Conservation (phyloP, 2,888 invertebrate genomes). For the Leucophenga maculata region DNA sequence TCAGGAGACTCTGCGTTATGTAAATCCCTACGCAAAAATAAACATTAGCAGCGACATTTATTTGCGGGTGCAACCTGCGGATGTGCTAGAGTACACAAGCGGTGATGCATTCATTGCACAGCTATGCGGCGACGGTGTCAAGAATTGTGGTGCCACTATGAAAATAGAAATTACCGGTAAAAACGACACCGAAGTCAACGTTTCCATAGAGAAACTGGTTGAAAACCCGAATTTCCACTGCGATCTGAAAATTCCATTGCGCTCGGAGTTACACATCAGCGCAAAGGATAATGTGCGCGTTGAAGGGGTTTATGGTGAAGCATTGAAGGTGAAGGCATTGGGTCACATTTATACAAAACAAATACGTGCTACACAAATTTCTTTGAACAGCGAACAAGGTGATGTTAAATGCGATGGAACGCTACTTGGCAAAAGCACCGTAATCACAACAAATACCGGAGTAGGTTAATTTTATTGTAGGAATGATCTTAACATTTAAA, state of each 20-base stretch:
- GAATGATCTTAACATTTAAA: background rate
- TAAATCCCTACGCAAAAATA: slow-evolving; percentile 56
- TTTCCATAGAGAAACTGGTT: slow-evolving; percentile 45
- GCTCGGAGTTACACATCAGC: slow-evolving; percentile 59
- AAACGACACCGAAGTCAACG: slow-evolving; percentile 39
- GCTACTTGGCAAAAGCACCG: slow-evolving; percentile 59
- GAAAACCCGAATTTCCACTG: slow-evolving; percentile 48
- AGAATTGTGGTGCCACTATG: slow-evolving; percentile 53
- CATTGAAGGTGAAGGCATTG: slow-evolving; percentile 51
- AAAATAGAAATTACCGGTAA: slow-evolving; percentile 46
- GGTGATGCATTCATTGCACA: slow-evolving; percentile 62
- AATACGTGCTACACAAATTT: slow-evolving; percentile 57
- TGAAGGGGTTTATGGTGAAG: slow-evolving; percentile 59
- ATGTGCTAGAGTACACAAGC: slow-evolving; percentile 57
- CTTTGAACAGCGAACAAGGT: slow-evolving; percentile 58
- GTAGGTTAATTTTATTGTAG: slow-evolving; percentile 32
- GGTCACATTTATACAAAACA: slow-evolving; percentile 61
- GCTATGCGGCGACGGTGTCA: slow-evolving; percentile 51
- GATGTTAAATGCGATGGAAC: slow-evolving; percentile 63
- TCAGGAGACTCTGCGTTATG: slow-evolving; percentile 58
- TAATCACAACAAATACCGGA: slow-evolving; percentile 54
- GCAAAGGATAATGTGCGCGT: slow-evolving; percentile 53
- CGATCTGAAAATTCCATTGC: slow-evolving; percentile 63
- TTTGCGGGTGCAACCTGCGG: slow-evolving; percentile 52
- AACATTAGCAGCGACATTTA: slow-evolving; percentile 58